A percentile compares a stretch with the other conserved stretches of the same genome.
phyloP scores from a whole-genome alignment of 1,140 invertebrate species.

The Caerostris darwini region DNA sequence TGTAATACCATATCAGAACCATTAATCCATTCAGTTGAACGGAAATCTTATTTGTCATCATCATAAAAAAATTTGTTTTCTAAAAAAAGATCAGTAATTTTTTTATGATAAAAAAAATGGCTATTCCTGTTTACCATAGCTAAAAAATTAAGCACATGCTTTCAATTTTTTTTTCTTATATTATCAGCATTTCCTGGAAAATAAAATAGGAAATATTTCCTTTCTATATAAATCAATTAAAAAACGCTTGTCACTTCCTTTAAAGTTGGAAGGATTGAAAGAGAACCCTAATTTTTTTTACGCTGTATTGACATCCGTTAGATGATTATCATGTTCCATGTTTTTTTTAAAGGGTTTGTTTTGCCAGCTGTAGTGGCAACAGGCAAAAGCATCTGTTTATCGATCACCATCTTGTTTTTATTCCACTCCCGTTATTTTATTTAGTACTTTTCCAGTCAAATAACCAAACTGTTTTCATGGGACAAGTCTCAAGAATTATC shows the following conservation, averaged over 20 bases:
- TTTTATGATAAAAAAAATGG: too few species aligned
- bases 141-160: too few species aligned
- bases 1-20: too few species aligned
- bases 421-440: conserved; percentile 4
- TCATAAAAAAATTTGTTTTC: too few species aligned
- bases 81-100: too few species aligned
- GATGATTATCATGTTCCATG: conserved; percentile 32
- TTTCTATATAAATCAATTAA: not conserved
- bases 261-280: not conserved
- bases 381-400: conserved; percentile 64
- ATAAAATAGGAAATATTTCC: not conserved
- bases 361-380: conserved; percentile 63
- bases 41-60: too few species aligned
- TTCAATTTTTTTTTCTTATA: too few species aligned
- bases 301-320: conserved; percentile 58
- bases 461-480: conserved; percentile 32
- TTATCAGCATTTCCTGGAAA: not conserved
- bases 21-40: too few species aligned
- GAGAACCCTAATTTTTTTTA: not conserved
- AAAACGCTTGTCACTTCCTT: conserved; percentile 2
- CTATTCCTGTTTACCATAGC: too few species aligned
- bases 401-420: conserved; percentile 64
- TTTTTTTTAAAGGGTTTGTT: conserved; percentile 21
- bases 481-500: conserved; percentile 33
- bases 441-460: conserved; percentile 10